Base-by-base conservation (phyloP, 2,113 vertebrate genomes). In the Istiophorus platypterus region DNA sequence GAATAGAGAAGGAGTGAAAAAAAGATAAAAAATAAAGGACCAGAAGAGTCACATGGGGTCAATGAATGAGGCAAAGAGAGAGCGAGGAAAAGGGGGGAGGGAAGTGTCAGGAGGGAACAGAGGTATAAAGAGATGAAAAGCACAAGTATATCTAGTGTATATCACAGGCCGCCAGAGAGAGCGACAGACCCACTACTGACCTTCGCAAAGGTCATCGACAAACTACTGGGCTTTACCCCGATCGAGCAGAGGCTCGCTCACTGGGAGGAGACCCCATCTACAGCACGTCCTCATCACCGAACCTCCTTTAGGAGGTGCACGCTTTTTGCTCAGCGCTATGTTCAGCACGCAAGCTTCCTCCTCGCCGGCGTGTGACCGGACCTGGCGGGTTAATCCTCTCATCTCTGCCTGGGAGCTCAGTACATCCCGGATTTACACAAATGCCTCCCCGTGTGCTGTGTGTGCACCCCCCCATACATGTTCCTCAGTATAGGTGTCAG, bases 341-440 rank as follows among this genome's bases (percentile, higher is more conserved):
- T 58, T 68, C 39, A 22, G 73, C 39, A 24, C 41, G 15, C 61
- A 41, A 24, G 72, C 83, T 56, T 78, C 83, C 64, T 57, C 59
- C 29, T 72, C 69, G 66, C 10, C 58, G 41, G 68, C 56, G 39
- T 67, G 73, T 24, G 24, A 80, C 58, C n/a, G n/a, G 31, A 75
- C 75, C 15, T 22, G 41, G 71, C 82, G 61, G 56, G 84, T 84
- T 86, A 81, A 90, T 82, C 89, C 78, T 70, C 86, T 90, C 85
- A 78, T 85, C 65, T 63, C 68, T 62, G 67, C 67, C 71, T 79
- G 84, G 75, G 59, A 80, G 82, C 82, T 85, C 85, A 59, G 76
- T 4, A 82, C 84, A 88, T 90, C 84, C 86, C 80, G 84, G 81
- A 88, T 85, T 86, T 86, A 80, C 81, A 86, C 67, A 71, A 78